Evolutionary conservation across 2,888 invertebrate species (phyloP).

Genomic region (Agriotes lineatus): DNA sequence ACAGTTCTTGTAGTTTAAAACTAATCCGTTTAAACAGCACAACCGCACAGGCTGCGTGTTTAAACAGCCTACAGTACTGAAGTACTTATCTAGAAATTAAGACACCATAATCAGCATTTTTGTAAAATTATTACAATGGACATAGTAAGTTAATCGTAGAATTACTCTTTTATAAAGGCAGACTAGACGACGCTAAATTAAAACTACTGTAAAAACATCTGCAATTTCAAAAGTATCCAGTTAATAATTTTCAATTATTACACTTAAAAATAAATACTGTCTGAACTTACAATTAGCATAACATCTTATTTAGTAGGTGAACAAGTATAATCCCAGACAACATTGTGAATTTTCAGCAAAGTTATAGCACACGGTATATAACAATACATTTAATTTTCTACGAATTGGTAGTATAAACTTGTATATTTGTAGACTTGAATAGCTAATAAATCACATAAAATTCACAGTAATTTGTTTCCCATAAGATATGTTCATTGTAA

Average conservation of each 20-base stretch:
- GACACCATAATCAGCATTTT: conserved; percentile 40
- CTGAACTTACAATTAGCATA: conserved; percentile 15
- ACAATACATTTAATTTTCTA: too few species aligned
- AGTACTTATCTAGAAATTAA: conserved; percentile 22
- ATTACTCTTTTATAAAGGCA: conserved; percentile 9
- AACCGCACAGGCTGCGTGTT: not conserved
- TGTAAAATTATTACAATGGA: conserved; percentile 20
- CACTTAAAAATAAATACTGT: conserved; percentile 28
- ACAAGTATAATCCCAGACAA: too few species aligned
- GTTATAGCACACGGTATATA: too few species aligned
- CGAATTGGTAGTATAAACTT: too few species aligned
- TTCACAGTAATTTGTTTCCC: too few species aligned
- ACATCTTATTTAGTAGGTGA: not conserved
- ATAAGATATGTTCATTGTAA: too few species aligned
- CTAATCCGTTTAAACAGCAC: not conserved
- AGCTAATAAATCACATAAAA: too few species aligned
- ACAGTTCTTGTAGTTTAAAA: conserved; percentile 23
- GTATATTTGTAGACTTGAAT: too few species aligned
- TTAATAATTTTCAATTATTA: conserved; percentile 4
- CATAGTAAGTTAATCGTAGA: conserved; percentile 14
- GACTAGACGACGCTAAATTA: conserved; percentile 34
- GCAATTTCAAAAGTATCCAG: conserved; percentile 5
- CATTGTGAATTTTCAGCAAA: too few species aligned
- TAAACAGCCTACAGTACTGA: not conserved
- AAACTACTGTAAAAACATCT: conserved; percentile 12